Conservation (phyloP, 1,140 invertebrate genomes). For the Goniozus legneri region DNA sequence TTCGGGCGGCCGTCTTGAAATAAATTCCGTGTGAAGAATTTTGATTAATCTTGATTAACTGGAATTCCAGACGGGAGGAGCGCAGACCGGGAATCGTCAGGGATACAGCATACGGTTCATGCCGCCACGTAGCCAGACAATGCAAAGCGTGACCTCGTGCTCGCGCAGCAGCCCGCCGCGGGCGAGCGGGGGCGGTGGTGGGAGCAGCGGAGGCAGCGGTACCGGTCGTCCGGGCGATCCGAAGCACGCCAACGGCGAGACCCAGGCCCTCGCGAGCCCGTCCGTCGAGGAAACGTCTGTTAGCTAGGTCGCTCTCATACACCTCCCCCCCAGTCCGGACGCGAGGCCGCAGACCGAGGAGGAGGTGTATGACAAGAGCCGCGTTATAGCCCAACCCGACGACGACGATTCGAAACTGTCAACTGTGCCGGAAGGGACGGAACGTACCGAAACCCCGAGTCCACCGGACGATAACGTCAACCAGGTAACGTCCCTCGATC, state of each 20-base stretch:
- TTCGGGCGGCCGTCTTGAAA: no score
- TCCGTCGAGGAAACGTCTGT: conserved; percentile 51
- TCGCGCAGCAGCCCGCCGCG: conserved; percentile 47
- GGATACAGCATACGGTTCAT: conserved; percentile 52
- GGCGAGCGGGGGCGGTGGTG: conserved; percentile 14
- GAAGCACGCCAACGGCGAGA: conserved; percentile 47
- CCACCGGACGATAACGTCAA: conserved; percentile 6
- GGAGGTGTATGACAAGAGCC: conserved; percentile 26
- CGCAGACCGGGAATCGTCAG: conserved; percentile 27
- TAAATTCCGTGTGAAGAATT: no score
- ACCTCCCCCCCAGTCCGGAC: conserved; percentile 32
- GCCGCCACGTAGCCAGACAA: conserved; percentile 48
- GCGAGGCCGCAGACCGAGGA: conserved; percentile 15
- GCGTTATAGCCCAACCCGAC: conserved; percentile 7
- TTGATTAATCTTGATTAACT: background rate
- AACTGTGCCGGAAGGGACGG: conserved; percentile 26
- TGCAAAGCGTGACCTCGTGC: conserved; percentile 54
- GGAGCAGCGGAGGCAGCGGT: conserved; percentile 7
- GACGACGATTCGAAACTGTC: conserved; percentile 22
- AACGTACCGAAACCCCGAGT: conserved; percentile 18
- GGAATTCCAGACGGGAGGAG: conserved; percentile 23
- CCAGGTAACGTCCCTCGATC: conserved; percentile 5
- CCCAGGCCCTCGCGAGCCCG: conserved; percentile 42
- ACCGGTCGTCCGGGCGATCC: conserved; percentile 18
- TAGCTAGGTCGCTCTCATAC: conserved; percentile 44